Percentiles rank a stretch among this genome's conserved stretches.
phyloP scores from a whole-genome alignment of 2,888 invertebrate genomes.

The Pterobdella sp. region DNA sequence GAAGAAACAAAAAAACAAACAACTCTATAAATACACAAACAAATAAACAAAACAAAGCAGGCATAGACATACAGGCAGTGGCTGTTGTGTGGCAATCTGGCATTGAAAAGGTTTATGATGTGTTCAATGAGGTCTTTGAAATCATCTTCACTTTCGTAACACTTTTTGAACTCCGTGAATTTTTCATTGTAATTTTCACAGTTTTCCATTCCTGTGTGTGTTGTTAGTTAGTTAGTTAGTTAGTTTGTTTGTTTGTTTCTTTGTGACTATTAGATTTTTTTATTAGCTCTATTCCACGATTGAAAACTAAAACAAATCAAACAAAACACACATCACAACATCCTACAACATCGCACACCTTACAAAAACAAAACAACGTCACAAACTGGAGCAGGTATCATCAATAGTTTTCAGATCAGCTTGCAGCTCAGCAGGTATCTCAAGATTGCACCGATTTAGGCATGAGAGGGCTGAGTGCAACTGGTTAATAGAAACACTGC shows the following conservation, averaged over 20 bases:
- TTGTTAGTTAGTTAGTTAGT: neutral
- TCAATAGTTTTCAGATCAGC: too few relatives aligned
- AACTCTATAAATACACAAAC: neutral
- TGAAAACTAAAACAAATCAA: too few relatives aligned
- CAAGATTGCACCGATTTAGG: too few relatives aligned
- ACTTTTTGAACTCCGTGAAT: neutral
- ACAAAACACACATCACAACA: too few relatives aligned
- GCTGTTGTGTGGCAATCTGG: neutral
- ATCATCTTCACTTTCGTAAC: neutral
- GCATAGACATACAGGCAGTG: conserved; percentile 11
- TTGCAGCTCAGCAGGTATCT: too few relatives aligned
- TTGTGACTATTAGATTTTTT: neutral
- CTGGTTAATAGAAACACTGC: too few relatives aligned
- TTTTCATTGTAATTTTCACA: conserved; percentile 1
- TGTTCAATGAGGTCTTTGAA: neutral
- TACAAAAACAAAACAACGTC: too few relatives aligned
- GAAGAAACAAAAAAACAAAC: neutral
- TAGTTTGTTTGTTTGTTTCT: neutral
- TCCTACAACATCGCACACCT: too few relatives aligned
- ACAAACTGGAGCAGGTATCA: too few relatives aligned
- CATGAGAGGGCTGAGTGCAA: too few relatives aligned
- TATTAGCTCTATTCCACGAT: too few relatives aligned
- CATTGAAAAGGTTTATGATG: conserved; percentile 13
- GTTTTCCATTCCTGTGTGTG: neutral
- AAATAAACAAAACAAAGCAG: neutral